Conservation (phyloP, 2,113 vertebrate genomes). For the Semnornis frantzii region DNA sequence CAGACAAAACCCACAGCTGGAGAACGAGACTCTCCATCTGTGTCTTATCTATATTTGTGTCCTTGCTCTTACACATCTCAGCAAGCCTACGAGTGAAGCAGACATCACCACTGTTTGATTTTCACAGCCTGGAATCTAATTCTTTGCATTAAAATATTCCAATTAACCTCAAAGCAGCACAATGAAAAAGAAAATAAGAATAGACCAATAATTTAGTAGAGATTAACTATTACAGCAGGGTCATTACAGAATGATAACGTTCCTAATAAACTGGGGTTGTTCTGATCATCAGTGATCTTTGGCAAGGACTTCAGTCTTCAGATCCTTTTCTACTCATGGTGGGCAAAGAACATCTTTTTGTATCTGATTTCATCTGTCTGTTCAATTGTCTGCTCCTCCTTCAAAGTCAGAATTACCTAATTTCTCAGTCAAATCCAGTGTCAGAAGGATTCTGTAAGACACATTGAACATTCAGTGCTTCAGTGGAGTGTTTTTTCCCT, state of each 20-base stretch:
- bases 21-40: too few relatives aligned
- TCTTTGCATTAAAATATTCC: too few relatives aligned
- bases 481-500: slow-evolving; percentile 15
- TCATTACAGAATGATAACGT: not conserved
- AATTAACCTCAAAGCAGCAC: too few relatives aligned
- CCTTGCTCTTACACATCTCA: too few relatives aligned
- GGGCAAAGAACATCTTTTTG: not conserved
- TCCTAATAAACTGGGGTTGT: not conserved
- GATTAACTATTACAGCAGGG: not conserved
- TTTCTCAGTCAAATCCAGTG: slow-evolving; percentile 49
- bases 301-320: not conserved
- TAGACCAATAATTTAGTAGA: not conserved
- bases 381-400: not conserved
- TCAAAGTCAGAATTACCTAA: slow-evolving; percentile 52
- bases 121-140: too few relatives aligned
- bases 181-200: not conserved
- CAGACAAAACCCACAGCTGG: too few relatives aligned
- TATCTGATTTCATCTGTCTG: slow-evolving; percentile 23
- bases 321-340: not conserved
- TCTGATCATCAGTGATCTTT: not conserved
- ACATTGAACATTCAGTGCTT: not conserved
- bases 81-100: too few relatives aligned
- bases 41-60: too few relatives aligned
- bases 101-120: too few relatives aligned
- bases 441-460: slow-evolving; percentile 15